Evolutionary conservation across 1,140 invertebrate genomes (phyloP).

Genomic region (Caenorhabditis latens): DNA sequence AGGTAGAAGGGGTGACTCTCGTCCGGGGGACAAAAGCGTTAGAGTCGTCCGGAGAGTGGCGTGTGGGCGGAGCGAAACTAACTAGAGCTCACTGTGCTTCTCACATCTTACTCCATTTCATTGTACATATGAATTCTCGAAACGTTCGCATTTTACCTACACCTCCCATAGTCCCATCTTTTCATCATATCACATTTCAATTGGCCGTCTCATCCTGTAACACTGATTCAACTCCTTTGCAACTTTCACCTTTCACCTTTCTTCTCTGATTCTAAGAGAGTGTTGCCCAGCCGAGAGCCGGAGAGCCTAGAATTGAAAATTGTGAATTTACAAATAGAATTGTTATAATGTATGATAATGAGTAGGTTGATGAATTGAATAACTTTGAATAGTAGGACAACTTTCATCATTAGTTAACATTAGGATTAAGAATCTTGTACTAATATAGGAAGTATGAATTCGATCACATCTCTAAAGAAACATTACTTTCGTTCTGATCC

Average conservation of each 20-base stretch:
- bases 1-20: slow-evolving; percentile 50
- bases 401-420: slow-evolving; percentile 15
- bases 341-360: slow-evolving; percentile 56
- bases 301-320: not conserved
- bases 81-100: slow-evolving; percentile 13
- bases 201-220: not conserved
- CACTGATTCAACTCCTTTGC: slow-evolving; percentile 10
- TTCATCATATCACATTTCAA: slow-evolving; percentile 42
- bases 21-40: slow-evolving; percentile 41
- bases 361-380: slow-evolving; percentile 49
- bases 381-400: slow-evolving; percentile 25
- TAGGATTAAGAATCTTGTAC: slow-evolving; percentile 19
- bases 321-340: slow-evolving; percentile 24
- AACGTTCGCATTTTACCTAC: slow-evolving; percentile 17
- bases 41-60: slow-evolving; percentile 49
- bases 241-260: slow-evolving; percentile 15
- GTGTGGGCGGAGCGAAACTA: slow-evolving; percentile 23
- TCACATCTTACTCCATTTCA: slow-evolving; percentile 21
- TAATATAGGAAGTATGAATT: slow-evolving; percentile 36
- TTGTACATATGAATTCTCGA: slow-evolving; percentile 46
- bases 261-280: not conserved
- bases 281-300: not conserved
- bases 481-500: not conserved
- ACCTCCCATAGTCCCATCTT: not conserved
- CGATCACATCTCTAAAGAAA: not conserved